Conservation (phyloP, 2,113 vertebrate species). For the Colinus virginianus region DNA sequence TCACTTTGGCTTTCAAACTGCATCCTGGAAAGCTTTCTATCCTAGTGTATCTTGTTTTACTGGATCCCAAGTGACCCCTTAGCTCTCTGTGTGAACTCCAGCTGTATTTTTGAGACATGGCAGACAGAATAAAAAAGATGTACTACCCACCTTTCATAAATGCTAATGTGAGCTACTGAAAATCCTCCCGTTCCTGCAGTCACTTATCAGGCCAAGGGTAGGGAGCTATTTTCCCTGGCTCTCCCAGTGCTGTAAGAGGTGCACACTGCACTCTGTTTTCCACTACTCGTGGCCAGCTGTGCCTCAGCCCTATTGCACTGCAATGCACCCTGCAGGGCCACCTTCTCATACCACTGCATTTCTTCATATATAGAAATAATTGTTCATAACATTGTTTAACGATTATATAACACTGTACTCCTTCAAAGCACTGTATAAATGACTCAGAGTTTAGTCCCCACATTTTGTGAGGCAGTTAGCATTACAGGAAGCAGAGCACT, state of each 20-base stretch:
- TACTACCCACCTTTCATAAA: background rate
- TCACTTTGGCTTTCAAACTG: background rate
- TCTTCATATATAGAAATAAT: background rate
- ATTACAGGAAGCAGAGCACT: background rate
- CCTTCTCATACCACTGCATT: background rate
- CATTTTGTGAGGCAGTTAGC: background rate
- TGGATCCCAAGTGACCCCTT: accelerated
- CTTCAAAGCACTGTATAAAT: background rate
- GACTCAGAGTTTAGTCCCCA: background rate
- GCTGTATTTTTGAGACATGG: background rate
- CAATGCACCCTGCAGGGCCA: background rate
- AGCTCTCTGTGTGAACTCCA: background rate
- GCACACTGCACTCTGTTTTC: background rate
- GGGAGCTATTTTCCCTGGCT: background rate
- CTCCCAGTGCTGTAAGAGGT: background rate
- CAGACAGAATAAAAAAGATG: background rate
- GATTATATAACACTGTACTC: background rate
- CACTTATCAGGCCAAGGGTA: background rate
- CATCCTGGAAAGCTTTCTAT: background rate
- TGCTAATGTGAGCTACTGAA: background rate
- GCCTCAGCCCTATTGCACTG: background rate
- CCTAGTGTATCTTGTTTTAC: background rate
- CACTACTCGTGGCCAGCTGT: background rate
- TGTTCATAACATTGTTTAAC: background rate
- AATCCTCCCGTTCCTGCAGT: background rate